Evolutionary conservation across 2,113 vertebrate genomes (phyloP), one percentile per base, ranked within the genome.

Genomic region (Oncorhynchus masou): DNA sequence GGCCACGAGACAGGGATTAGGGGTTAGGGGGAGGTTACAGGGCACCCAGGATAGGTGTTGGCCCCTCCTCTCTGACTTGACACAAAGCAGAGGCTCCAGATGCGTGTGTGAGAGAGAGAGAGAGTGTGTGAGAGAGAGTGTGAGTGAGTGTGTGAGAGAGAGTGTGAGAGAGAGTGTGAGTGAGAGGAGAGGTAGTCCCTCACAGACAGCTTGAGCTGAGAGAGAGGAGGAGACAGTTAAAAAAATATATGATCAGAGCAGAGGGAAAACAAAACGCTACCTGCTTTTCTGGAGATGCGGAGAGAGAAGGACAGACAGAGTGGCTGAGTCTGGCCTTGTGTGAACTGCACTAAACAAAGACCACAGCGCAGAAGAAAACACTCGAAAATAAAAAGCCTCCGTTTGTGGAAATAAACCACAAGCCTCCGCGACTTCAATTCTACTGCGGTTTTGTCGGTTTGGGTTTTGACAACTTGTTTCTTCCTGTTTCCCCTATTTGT

Each of bases 211-310:
- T 78, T 86, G 79, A 86, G 45, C 39, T 12, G 68, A 74, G 9
- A 54, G 54, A 66, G 12, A 69, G 15, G 39, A 16, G 48, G 19
- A 34, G 31, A 20, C 48, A 49, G 15, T 2, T 0, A 22, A 34
- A 15, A 25, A 31, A 15, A 31, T 24, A 25, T 31, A 59, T 6
- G 73, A 62, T 49, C 7, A 24, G 51, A 64, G 76, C 57, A 12
- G 60, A 48, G 68, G 60, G 25, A 62, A 19, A 27, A 86, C 78
- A 86, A 84, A 88, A 84, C 75, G 29, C 79, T 83, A 86, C 76
- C 84, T 83, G 86, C 78, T 70, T 71, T 51, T 87, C 71, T 78
- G 82, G 81, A 75, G 13, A 67, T 1, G n/a, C 34, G 8, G 75
- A n/a, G 65, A 48, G 34, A 68, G 29, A 72, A 59, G 83, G 48